Evolutionary conservation across 2,888 invertebrate genomes (phyloP).

Genomic region (Nasonia oneida): DNA sequence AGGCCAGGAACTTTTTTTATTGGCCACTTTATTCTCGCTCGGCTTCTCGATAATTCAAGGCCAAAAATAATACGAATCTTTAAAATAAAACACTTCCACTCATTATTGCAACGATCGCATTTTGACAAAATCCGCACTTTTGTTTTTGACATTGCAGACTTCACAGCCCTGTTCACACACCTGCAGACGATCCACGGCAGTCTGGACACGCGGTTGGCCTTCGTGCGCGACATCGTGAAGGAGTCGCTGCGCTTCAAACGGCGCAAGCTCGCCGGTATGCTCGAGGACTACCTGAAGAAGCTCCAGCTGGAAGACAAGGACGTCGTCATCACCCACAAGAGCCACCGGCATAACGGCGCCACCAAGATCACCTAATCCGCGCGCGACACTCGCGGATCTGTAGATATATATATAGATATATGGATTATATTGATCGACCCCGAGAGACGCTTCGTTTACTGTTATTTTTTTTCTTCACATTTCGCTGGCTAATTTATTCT

Average conservation of each 20-base stretch:
- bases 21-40: background rate
- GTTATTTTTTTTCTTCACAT: background rate
- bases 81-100: background rate
- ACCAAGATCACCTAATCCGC: constrained; percentile 74
- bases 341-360: constrained; percentile 75
- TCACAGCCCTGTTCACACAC: constrained; percentile 85
- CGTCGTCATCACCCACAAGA: constrained; percentile 73
- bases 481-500: background rate
- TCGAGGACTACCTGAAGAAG: constrained; percentile 84
- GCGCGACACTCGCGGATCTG: constrained; percentile 17
- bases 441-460: background rate
- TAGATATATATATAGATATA: constrained; percentile 53
- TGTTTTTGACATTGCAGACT: constrained; percentile 82
- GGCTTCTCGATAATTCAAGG: constrained; percentile 1
- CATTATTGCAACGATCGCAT: background rate
- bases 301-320: constrained; percentile 74
- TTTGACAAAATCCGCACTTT: constrained; percentile 1
- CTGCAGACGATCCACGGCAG: constrained; percentile 87
- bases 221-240: constrained; percentile 86
- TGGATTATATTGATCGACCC: constrained; percentile 48
- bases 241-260: constrained; percentile 90
- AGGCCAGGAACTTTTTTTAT: constrained; percentile 19
- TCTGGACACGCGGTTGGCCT: constrained; percentile 84
- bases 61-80: background rate
- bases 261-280: constrained; percentile 84